Conservation (phyloP, 2,797 vertebrate species). For the Anomalospiza imberbis region DNA sequence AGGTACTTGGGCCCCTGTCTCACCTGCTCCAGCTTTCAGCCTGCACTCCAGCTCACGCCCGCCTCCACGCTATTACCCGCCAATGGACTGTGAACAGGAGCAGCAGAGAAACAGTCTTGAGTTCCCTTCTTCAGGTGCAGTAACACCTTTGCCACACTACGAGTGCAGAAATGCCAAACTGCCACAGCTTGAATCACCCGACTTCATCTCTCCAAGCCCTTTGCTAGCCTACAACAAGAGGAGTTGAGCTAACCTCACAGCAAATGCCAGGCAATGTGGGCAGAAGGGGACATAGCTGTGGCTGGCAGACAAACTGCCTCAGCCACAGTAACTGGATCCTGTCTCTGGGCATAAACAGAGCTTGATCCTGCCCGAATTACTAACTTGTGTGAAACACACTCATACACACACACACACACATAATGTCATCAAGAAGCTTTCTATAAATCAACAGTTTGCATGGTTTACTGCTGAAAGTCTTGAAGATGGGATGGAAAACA, state of each 20-base stretch:
- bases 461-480: background rate
- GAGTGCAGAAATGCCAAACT: background rate
- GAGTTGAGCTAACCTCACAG: conserved; percentile 50
- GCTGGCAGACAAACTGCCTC: background rate
- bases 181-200: conserved; percentile 16
- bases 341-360: background rate
- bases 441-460: conserved; percentile 20
- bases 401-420: conserved; percentile 21
- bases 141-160: background rate
- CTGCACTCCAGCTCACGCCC: background rate
- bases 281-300: background rate
- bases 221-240: conserved; percentile 7
- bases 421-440: conserved; percentile 28
- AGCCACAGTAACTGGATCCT: background rate
- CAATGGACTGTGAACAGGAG: background rate
- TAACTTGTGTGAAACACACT: conserved; percentile 12
- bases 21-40: background rate
- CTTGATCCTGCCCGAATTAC: background rate
- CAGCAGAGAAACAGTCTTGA: background rate
- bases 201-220: conserved; percentile 44
- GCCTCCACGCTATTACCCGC: background rate
- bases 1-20: background rate
- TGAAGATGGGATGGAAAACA: conserved; percentile 30
- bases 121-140: background rate
- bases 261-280: conserved; percentile 21